Evolutionary conservation across 2,888 invertebrate species (phyloP).

Genomic region (Xanthorhoe designata): DNA sequence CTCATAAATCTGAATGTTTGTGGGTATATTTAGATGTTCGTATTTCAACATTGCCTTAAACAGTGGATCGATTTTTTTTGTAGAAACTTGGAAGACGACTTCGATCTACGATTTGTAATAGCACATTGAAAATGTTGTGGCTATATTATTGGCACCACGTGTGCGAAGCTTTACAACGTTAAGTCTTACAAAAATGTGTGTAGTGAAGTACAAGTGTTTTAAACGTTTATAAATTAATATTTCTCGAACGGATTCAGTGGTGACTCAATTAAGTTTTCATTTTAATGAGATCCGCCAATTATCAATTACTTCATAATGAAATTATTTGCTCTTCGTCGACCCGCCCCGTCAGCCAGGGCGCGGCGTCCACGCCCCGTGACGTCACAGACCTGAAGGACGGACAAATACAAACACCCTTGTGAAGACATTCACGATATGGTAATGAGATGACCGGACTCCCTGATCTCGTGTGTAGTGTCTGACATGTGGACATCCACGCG

Average conservation of each 20-base stretch:
- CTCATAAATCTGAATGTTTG: too few relatives aligned
- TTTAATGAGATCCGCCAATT: not conserved
- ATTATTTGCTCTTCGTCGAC: not conserved
- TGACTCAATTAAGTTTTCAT: not conserved
- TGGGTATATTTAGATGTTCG: too few relatives aligned
- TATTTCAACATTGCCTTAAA: too few relatives aligned
- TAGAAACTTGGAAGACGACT: too few relatives aligned
- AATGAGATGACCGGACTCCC: conserved; percentile 7
- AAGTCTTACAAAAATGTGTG: too few relatives aligned
- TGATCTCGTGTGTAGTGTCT: not conserved
- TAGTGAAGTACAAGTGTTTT: not conserved
- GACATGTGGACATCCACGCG: not conserved
- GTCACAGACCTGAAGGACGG: conserved; percentile 2
- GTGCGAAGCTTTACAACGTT: too few relatives aligned
- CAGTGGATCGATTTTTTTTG: too few relatives aligned
- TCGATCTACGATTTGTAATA: too few relatives aligned
- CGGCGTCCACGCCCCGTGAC: conserved; percentile 23
- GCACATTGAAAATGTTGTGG: too few relatives aligned
- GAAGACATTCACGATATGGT: conserved; percentile 12
- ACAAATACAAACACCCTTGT: conserved; percentile 17
- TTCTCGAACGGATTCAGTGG: not conserved
- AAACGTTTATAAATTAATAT: not conserved
- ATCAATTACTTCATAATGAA: not conserved
- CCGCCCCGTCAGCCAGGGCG: not conserved
- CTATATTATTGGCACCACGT: too few relatives aligned